Evolutionary conservation across 2,888 invertebrate species (phyloP), one percentile per base, ranked within the genome.

Genomic region (Acrobasis consociella): DNA sequence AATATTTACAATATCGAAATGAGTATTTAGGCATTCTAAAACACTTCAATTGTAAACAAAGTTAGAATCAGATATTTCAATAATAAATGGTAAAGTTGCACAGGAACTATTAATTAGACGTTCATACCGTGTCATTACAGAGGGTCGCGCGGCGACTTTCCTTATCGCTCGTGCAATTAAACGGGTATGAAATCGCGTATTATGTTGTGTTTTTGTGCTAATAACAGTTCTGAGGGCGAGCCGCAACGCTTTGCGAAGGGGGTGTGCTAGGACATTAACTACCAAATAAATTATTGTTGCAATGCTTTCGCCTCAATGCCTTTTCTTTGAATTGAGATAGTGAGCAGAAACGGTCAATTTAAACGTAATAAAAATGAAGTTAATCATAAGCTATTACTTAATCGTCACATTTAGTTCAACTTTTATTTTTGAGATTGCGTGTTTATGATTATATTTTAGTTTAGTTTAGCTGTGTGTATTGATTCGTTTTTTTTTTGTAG

Each of bases 111-210:
- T 88, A 90, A 91, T 90, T 86, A 87, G 77, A 75, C 75, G 85
- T 84, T 85, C 85, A 83, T 81, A 82, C 86, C 82, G 77, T 89
- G 76, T 74, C 82, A 90, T 90, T 90, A 90, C 81, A 75, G 78
- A 62, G 69, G 75, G 77, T 74, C 72, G 78, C 74, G 73, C 72
- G 78, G 79, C 77, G 79, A 82, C 79, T 85, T 87, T 83, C 77
- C 89, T 92, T 92, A 92, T 91, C 92, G 91, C 77, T 72, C 68
- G 65, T 67, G 81, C 90, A 91, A 91, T 92, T 91, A 92, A 89
- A 85, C 81, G 83, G 72, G 81, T 88, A 85, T 82, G 84, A 89
- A 89, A 89, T 87, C 86, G 82, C 80, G 80, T 82, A 83, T 80
- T 82, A 83, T 83, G 80, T 78, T 85, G 81, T 88, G 75, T 81